Conservation (phyloP, 2,888 invertebrate genomes). For the Dicyrtomina minuta region DNA sequence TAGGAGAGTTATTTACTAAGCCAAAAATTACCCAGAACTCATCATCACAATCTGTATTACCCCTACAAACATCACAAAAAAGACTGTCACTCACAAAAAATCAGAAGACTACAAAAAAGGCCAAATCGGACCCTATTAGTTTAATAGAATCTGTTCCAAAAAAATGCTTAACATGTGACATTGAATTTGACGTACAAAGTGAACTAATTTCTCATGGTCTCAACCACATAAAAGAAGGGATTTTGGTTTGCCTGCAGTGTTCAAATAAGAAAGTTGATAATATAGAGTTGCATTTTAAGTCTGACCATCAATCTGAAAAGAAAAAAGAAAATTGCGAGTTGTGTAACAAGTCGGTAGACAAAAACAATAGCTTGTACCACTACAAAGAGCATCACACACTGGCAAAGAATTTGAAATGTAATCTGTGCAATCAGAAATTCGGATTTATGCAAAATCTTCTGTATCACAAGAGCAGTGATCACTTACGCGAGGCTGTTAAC, state of each 20-base stretch:
- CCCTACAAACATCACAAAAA: no score
- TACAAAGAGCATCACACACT: constrained; percentile 12
- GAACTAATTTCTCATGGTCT: constrained; percentile 3
- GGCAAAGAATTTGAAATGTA: constrained; percentile 9
- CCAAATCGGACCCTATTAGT: no score
- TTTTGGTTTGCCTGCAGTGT: constrained; percentile 8
- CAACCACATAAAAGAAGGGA: neutral
- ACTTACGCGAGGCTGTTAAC: constrained; percentile 10
- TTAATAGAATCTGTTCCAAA: no score
- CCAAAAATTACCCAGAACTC: no score
- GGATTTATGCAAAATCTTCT: constrained; percentile 11
- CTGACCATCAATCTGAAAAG: constrained; percentile 5
- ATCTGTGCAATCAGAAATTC: neutral
- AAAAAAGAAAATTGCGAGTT: constrained; percentile 3
- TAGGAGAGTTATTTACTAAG: no score
- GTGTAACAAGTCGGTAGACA: neutral
- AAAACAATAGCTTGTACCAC: constrained; percentile 10
- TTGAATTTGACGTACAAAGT: neutral
- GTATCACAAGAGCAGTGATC: constrained; percentile 17
- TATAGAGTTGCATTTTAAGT: constrained; percentile 10
- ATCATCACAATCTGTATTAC: no score
- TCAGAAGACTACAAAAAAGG: no score
- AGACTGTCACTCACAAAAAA: no score
- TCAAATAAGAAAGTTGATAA: constrained; percentile 17
- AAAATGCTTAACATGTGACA: neutral